phyloP scores from a whole-genome alignment of 2,888 invertebrate genomes.

The Lucinisca nassula region DNA sequence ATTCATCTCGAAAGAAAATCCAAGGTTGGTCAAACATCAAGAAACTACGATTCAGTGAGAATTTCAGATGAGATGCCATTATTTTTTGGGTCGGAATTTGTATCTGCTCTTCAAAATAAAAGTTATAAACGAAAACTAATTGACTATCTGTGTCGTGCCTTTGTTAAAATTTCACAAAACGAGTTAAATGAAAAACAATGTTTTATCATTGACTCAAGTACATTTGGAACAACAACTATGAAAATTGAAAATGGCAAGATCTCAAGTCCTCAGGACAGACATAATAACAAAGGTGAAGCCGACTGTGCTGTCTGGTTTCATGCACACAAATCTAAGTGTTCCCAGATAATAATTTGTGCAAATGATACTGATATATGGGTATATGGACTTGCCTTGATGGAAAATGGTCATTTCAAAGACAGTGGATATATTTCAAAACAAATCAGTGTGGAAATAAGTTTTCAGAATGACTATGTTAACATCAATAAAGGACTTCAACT shows the following conservation, averaged over 20 bases:
- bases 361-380: slow-evolving; percentile 1
- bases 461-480: background rate
- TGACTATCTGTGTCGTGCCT: background rate
- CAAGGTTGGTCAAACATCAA: too few species aligned
- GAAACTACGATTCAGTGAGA: background rate
- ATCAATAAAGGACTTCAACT: background rate
- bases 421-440: background rate
- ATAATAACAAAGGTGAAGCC: background rate
- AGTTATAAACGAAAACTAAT: background rate
- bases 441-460: background rate
- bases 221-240: background rate
- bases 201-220: background rate
- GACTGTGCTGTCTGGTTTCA: background rate
- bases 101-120: background rate
- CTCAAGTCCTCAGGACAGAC: background rate
- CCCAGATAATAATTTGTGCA: background rate
- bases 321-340: background rate
- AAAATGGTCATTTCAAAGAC: background rate
- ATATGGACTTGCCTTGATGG: background rate
- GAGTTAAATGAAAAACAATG: background rate
- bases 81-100: background rate
- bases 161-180: background rate
- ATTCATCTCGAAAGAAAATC: background rate
- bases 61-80: background rate
- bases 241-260: background rate